Evolutionary conservation across 2,888 invertebrate genomes (phyloP).

Genomic region (Tyria jacobaeae): DNA sequence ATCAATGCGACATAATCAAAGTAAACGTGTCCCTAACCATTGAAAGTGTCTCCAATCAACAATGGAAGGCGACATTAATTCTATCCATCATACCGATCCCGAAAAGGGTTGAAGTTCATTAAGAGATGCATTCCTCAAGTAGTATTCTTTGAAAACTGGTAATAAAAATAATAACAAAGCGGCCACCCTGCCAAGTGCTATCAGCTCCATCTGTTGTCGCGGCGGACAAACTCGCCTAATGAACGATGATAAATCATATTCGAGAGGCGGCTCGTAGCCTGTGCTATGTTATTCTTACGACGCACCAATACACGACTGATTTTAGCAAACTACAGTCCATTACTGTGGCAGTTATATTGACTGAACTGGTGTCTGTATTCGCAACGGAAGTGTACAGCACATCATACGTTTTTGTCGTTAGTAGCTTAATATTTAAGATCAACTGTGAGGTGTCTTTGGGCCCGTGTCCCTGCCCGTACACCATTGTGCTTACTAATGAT

Average conservation of each 20-base stretch:
- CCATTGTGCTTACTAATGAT: conserved; percentile 87
- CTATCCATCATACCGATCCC: conserved; percentile 84
- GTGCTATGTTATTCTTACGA: conserved; percentile 70
- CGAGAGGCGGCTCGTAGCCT: conserved; percentile 82
- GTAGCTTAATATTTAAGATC: conserved; percentile 68
- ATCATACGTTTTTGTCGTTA: conserved; percentile 25
- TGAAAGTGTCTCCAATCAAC: conserved; percentile 83
- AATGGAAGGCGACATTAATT: conserved; percentile 84
- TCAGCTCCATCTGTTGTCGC: conserved; percentile 87
- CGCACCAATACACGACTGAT: conserved; percentile 47
- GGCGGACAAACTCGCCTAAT: conserved; percentile 87
- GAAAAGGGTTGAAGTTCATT: conserved; percentile 87
- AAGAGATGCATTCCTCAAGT: conserved; percentile 85
- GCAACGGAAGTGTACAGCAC: conserved; percentile 54
- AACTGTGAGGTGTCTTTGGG: conserved; percentile 79
- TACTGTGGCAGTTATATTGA: conserved; percentile 41
- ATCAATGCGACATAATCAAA: conserved; percentile 73
- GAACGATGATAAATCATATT: conserved; percentile 87
- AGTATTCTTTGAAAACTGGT: conserved; percentile 86
- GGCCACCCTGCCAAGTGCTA: conserved; percentile 87
- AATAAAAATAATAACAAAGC: conserved; percentile 87
- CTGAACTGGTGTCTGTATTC: background rate
- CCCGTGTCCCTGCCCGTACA: conserved; percentile 83
- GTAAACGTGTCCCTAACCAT: conserved; percentile 67
- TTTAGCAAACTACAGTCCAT: conserved; percentile 50